Evolutionary conservation across 2,888 invertebrate species (phyloP), one percentile per base, ranked within the genome.

Genomic region (Plebejus argus): DNA sequence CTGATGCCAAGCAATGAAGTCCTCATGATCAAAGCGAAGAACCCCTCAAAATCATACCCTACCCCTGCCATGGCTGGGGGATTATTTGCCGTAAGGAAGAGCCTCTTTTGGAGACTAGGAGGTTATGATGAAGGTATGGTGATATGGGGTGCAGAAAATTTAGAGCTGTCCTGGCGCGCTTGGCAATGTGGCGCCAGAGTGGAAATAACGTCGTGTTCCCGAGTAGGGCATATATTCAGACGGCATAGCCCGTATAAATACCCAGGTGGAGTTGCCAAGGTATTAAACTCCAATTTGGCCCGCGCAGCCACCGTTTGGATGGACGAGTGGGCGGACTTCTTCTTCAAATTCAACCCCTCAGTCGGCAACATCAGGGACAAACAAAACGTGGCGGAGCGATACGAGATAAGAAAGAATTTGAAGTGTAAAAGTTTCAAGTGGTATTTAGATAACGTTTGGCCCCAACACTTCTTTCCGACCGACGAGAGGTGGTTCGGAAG

Each of bases 101-200:
- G 96, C 76, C 97, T 98, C 82, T 99, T 99, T 86, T 98, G 97
- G 92, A 96, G 98, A 81, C 91, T 98, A 20, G 99, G 99, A 0
- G 95, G 95, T 8, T 96, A 96, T 82, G 96, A 96, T 82, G 95
- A 96, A 83, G 94, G 95, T 18, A 96, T 96, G 96, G 95, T 96
- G 83, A 98, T 99, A 79, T 99, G 99, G 99, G 99, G 99, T 5
- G 99, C 99, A 0, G 99, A 99, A 90, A 99, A 99, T 90, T 95
- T 99, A 56, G 99, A 99, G 91, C 95, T 99, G 88, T 99, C 99
- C 0, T 99, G 99, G 91, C 95, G 99, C 82, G 98, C 98, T 0
- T 99, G 99, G 99, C 98, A 98, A 87, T 99, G 99, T 84, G 99
- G 99, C 0, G 99, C 98, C 0, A 95, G 96, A 78, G 96, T 99